Base-by-base conservation (phyloP, 2,113 vertebrate species). In the Scophthalmus maximus region DNA sequence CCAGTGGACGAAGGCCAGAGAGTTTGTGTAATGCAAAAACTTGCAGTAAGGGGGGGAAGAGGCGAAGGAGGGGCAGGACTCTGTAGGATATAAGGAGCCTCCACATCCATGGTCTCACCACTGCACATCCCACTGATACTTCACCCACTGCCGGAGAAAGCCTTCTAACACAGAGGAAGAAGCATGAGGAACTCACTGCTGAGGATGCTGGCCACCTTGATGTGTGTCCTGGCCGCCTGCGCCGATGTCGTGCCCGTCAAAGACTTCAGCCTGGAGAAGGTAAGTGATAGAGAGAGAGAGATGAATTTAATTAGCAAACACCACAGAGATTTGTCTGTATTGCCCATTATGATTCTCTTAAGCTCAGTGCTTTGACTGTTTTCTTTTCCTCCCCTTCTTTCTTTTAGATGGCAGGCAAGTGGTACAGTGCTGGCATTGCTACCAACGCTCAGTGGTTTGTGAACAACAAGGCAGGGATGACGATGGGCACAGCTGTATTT, bases 361-460 rank as follows among this genome's bases (percentile, higher is more conserved):
- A 17, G 20, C n/a, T 51, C 22, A 42, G 4, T 23, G 5, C 42
- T 44, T 38, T 38, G 11, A 38, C 15, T 17, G 36, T 5, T 40
- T 15, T 15, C 6, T 40, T 14, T 40, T 38, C 3, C 12, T 12
- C 12, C 10, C 10, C 40, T 14, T 1, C 51, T 63, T 42, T 60
- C 18, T 20, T 34, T 65, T 1, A 97, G 96, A 86, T 97, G 69
- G 61, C 87, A 1, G 96, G 97, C 6, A 94, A 79, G 34, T 97
- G 97, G 97, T 96, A 92, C 72, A 71, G 93, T 44, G 60, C 95
- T 0, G 96, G 92, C 29, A 81, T 96, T 83, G 96, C 95, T 0
- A 94, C 94, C 49, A 89, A 92, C 20, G 93, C 95, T 6, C 29
- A 71, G 23, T 97, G 95, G 95, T 96, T 94, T 88, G 80, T 89